phyloP scores from a whole-genome alignment of 1,140 invertebrate species.

The Cotesia chilonis region DNA sequence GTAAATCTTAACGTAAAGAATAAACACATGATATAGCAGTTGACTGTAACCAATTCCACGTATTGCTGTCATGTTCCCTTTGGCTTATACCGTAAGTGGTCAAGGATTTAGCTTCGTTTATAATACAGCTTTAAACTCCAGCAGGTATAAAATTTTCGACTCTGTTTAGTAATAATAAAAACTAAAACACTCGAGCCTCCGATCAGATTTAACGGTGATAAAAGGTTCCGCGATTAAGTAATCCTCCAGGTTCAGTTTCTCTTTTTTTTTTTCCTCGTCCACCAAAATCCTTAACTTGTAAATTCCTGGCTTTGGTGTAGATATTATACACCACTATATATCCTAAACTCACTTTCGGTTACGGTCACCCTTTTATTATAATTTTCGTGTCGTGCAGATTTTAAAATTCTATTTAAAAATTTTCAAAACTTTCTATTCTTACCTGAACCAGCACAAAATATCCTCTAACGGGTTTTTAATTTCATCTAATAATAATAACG shows the following conservation, averaged over 20 bases:
- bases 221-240: conserved; percentile 25
- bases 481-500: too few relatives aligned
- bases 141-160: too few relatives aligned
- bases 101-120: conserved; percentile 13
- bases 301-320: conserved; percentile 5
- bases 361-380: background rate
- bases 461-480: too few relatives aligned
- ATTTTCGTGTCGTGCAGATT: background rate
- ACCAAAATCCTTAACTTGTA: background rate
- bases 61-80: conserved; percentile 13
- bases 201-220: background rate
- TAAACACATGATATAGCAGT: too few relatives aligned
- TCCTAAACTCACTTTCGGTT: background rate
- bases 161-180: too few relatives aligned
- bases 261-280: background rate
- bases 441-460: too few relatives aligned
- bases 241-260: conserved; percentile 4
- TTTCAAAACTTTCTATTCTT: too few relatives aligned
- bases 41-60: conserved; percentile 14
- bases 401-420: background rate
- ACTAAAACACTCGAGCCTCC: too few relatives aligned
- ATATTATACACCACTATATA: background rate
- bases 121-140: background rate
- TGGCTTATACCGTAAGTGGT: conserved; percentile 5
- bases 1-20: too few relatives aligned